Evolutionary conservation across 2,113 vertebrate species (phyloP), one percentile per base, ranked within the genome.

Genomic region (Bolborhynchus lineola): DNA sequence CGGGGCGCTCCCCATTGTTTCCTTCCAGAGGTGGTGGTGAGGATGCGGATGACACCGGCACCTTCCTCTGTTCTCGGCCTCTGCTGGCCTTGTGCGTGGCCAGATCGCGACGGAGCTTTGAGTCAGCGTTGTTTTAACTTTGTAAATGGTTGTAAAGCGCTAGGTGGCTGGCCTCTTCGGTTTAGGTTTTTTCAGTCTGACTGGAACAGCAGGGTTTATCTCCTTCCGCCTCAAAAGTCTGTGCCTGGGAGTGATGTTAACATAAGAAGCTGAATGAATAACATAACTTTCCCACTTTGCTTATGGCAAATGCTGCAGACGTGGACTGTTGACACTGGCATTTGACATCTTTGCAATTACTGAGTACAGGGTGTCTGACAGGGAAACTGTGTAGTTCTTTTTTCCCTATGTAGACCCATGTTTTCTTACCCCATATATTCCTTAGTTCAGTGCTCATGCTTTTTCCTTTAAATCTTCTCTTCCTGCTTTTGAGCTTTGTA

Each of bases 1-100:
- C 39, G 9, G 13, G 41, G n/a, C 25, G 5, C 46, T 67, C 75
- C 67, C 90, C 71, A 82, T 93, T 94, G 85, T 94, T 91, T 26
- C 25, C 16, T 67, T 69, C 9, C 3, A 63, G 81, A 90, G 94
- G 63, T 55, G 13, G 70, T n/a, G 20, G 41, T 2, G 78, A 49
- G 87, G 53, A 49, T 85, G 91, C 53, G 44, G 63, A 47, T 82
- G 75, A 41, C 49, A 20, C 11, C 41, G 46, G 67, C 71, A 82
- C 78, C 50, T 91, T 80, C 82, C 71, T 63, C 50, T n/a, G 28
- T 70, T 85, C 26, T 47, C 23, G 7, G 59, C 11, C 24, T 8
- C 12, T 19, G 20, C 31, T 20, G 62, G 31, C 35, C 11, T 42
- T 4, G 5, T 20, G 42, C 68, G 67, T 63, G 92, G 79, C 46